Conservation (phyloP, 2,113 vertebrate species). For the Nerophis ophidion region DNA sequence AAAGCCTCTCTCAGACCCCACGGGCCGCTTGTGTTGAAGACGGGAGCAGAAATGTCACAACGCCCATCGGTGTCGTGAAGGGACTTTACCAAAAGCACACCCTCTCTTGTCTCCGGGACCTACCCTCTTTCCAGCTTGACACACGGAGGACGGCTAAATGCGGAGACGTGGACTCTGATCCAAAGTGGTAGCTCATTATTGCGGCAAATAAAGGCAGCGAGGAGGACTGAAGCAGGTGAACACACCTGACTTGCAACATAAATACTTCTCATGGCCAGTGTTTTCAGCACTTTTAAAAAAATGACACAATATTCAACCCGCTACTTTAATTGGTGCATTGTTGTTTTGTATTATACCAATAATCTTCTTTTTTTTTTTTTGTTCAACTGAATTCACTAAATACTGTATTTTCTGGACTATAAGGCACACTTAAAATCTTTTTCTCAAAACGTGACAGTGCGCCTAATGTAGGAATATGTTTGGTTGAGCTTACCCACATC, state of each 20-base stretch:
- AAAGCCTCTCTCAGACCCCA: not conserved
- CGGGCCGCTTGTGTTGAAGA: not conserved
- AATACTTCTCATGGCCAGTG: not conserved
- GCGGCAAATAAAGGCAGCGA: constrained; percentile 45
- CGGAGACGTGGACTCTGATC: constrained; percentile 25
- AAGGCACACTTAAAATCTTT: too few relatives aligned
- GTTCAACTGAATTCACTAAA: too few relatives aligned
- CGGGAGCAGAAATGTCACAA: constrained; percentile 29
- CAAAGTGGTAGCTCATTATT: constrained; percentile 43
- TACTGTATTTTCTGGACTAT: too few relatives aligned
- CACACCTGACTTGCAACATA: constrained; percentile 32
- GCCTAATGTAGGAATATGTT: too few relatives aligned
- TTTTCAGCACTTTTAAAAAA: too few relatives aligned
- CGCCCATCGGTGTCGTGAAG: constrained; percentile 3
- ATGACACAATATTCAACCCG: too few relatives aligned
- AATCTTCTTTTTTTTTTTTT: too few relatives aligned
- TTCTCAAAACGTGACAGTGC: too few relatives aligned
- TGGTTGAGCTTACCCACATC: too few relatives aligned
- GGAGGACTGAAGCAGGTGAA: too few relatives aligned
- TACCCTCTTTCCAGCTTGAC: constrained; percentile 18
- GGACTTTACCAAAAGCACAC: not conserved
- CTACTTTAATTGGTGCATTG: too few relatives aligned
- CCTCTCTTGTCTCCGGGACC: constrained; percentile 21
- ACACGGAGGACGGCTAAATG: constrained; percentile 19
- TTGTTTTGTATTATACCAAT: too few relatives aligned